phyloP scores from a whole-genome alignment of 1,140 invertebrate genomes.

The Phenacoccus solenopsis region DNA sequence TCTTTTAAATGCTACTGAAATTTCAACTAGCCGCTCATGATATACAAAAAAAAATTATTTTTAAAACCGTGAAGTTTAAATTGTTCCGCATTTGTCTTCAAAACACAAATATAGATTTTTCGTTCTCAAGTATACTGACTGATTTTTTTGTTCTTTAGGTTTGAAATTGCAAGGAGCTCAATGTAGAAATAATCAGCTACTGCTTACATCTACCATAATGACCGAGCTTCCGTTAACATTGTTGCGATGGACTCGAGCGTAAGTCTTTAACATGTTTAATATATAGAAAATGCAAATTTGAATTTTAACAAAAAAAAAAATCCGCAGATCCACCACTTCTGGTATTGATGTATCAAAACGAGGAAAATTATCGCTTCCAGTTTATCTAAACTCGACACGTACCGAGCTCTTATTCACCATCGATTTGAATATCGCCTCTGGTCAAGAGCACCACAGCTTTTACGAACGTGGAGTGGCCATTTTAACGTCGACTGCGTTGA shows the following conservation, averaged over 20 bases:
- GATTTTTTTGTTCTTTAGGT: constrained; percentile 38
- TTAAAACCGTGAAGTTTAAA: no score
- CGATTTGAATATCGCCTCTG: constrained; percentile 76
- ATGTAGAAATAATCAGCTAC: constrained; percentile 76
- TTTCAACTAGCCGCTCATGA: no score
- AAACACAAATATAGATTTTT: no score
- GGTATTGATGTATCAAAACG: constrained; percentile 41
- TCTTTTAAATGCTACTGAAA: no score
- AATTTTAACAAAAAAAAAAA: not conserved
- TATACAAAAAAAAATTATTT: no score
- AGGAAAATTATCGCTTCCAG: constrained; percentile 74
- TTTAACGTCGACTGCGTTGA: constrained; percentile 76
- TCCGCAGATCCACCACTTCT: constrained; percentile 29
- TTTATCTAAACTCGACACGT: constrained; percentile 93
- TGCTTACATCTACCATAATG: constrained; percentile 87
- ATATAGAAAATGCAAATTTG: not conserved
- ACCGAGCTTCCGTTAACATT: constrained; percentile 80
- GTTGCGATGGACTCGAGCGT: constrained; percentile 65
- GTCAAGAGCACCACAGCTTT: constrained; percentile 80
- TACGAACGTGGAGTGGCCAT: constrained; percentile 95
- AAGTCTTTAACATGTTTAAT: not conserved
- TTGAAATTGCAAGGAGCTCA: constrained; percentile 90
- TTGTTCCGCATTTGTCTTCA: no score
- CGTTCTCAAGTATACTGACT: constrained; percentile 19
- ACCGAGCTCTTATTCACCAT: constrained; percentile 90